Conservation (phyloP, 2,888 invertebrate species). For the Therioaphis trifolii region DNA sequence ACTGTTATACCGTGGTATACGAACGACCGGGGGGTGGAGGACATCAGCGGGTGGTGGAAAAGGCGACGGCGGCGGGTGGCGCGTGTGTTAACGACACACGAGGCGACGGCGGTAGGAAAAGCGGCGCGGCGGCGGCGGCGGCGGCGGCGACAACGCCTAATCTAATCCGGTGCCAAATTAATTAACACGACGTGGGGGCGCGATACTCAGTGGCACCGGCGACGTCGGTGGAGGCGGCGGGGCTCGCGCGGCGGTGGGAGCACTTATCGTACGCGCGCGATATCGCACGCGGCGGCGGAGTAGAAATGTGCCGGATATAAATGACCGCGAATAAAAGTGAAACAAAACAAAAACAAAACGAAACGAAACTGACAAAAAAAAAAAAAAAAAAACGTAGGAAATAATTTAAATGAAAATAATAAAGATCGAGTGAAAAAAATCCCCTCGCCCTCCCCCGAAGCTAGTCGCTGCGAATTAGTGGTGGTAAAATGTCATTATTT, state of each 20-base stretch:
- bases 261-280: not conserved
- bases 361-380: too few relatives aligned
- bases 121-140: not conserved
- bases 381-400: too few relatives aligned
- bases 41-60: not conserved
- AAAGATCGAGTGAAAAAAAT: too few relatives aligned
- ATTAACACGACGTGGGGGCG: constrained; percentile 31
- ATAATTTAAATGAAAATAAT: too few relatives aligned
- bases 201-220: not conserved
- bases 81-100: constrained; percentile 34
- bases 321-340: not conserved
- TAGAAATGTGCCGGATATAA: not conserved
- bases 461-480: too few relatives aligned
- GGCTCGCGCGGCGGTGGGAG: not conserved
- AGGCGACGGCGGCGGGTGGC: not conserved
- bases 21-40: not conserved
- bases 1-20: too few relatives aligned
- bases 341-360: not conserved
- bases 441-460: too few relatives aligned
- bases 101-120: not conserved
- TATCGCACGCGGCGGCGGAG: not conserved
- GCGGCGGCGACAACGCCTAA: constrained; percentile 15
- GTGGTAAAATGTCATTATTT: too few relatives aligned
- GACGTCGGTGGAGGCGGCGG: not conserved
- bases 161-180: constrained; percentile 60